Conservation (phyloP, 2,888 invertebrate genomes). For the Drosophila lacicola region DNA sequence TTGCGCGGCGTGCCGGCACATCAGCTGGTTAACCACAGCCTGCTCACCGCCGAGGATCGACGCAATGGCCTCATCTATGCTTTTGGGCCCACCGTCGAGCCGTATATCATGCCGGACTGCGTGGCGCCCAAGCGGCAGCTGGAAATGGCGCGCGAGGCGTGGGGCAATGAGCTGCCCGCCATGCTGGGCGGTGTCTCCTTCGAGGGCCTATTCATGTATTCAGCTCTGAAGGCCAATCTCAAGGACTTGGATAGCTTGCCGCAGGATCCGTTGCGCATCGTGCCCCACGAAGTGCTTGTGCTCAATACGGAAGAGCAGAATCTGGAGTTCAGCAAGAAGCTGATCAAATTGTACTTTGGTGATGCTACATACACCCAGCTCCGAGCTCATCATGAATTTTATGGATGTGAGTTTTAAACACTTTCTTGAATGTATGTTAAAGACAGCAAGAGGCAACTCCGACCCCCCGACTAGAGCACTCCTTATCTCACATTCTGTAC, state of each 20-base stretch:
- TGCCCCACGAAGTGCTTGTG: slow-evolving; percentile 57
- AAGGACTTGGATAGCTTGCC: slow-evolving; percentile 55
- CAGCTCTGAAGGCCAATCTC: slow-evolving; percentile 55
- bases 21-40: slow-evolving; percentile 69
- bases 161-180: slow-evolving; percentile 81
- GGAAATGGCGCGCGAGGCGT: slow-evolving; percentile 78
- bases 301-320: slow-evolving; percentile 55
- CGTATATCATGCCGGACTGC: slow-evolving; percentile 78
- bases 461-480: too few relatives aligned
- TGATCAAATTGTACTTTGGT: slow-evolving; percentile 75
- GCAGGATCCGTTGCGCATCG: slow-evolving; percentile 51
- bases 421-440: too few relatives aligned
- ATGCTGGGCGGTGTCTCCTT: slow-evolving; percentile 82
- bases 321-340: slow-evolving; percentile 72
- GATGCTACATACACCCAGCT: slow-evolving; percentile 59
- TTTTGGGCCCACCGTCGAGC: slow-evolving; percentile 82
- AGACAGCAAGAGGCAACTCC: too few relatives aligned
- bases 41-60: slow-evolving; percentile 73
- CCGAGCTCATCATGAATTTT: slow-evolving; percentile 42
- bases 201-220: slow-evolving; percentile 82
- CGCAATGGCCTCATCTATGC: slow-evolving; percentile 67
- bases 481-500: too few relatives aligned
- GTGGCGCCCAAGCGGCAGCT: slow-evolving; percentile 73
- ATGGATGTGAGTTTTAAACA: slow-evolving; percentile 54
- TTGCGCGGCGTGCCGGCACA: slow-evolving; percentile 78